These are phyloP conservation scores for Callaeas wilsoni DNA, from an alignment of 2,113 vertebrate genomes.

Conservation along the genomic window DNA sequence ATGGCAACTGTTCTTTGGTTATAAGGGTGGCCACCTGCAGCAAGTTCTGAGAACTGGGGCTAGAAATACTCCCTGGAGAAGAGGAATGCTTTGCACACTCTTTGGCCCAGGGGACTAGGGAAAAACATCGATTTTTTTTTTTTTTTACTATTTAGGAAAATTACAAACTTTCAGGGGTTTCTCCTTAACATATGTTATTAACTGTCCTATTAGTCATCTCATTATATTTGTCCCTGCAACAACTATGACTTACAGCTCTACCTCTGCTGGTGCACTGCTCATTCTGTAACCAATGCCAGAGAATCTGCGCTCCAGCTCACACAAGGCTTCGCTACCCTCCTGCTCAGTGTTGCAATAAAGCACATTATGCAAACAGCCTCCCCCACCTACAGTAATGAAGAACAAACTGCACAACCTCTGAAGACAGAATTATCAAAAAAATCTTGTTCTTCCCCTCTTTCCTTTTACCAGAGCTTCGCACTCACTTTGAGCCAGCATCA, in stretches of 20 bases:
- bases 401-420: neutral
- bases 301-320: neutral
- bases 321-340: neutral
- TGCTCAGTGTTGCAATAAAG: neutral
- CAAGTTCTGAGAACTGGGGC: neutral
- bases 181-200: neutral
- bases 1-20: neutral
- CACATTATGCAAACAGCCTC: neutral
- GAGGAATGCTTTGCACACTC: neutral
- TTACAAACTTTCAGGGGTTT: neutral
- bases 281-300: neutral
- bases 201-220: neutral
- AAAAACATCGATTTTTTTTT: neutral
- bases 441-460: neutral
- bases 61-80: neutral
- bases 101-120: neutral
- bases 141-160: neutral
- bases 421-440: neutral
- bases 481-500: slow-evolving; percentile 83
- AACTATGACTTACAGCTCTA: neutral
- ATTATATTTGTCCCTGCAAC: neutral
- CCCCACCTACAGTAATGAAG: neutral
- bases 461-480: slow-evolving; percentile 79
- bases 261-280: neutral
- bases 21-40: neutral